A percentile compares a stretch with the other conserved stretches of the same genome.
Conservation (phyloP, 2,113 vertebrate species). For the Callocephalon fimbriatum region DNA sequence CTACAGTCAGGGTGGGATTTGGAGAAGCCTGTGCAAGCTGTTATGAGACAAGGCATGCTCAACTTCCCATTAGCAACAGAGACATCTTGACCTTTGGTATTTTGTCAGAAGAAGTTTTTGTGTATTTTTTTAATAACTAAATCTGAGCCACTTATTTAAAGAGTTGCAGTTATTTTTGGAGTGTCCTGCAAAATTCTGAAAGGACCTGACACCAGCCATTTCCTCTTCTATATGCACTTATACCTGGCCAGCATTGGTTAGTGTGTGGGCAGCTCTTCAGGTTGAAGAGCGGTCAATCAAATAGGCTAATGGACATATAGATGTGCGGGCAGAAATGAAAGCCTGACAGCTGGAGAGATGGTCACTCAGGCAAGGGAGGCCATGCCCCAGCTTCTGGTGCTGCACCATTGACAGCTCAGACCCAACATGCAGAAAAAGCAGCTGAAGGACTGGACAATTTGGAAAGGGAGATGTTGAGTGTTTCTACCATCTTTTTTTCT, state of each 20-base stretch:
- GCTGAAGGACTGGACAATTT: accelerated
- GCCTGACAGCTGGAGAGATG: not conserved
- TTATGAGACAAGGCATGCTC: not conserved
- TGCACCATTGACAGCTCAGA: not conserved
- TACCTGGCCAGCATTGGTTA: too few relatives aligned
- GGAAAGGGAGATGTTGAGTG: not conserved
- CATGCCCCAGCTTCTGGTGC: not conserved
- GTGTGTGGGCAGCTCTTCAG: not conserved
- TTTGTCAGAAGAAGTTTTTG: not conserved
- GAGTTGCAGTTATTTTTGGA: not conserved
- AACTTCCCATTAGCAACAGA: not conserved
- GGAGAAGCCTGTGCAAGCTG: not conserved
- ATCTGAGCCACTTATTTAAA: not conserved
- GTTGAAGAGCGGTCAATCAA: accelerated
- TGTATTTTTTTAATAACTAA: not conserved
- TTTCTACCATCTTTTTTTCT: not conserved
- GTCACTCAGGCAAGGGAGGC: not conserved
- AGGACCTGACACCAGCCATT: not conserved
- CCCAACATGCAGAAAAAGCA: not conserved
- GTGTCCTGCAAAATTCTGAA: not conserved
- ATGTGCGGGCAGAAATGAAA: not conserved
- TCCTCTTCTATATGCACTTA: not conserved
- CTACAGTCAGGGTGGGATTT: not conserved
- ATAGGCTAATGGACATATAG: not conserved
- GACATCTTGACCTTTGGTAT: constrained; percentile 1